Evolutionary conservation across 2,113 vertebrate species (phyloP).

Genomic region (Ailurus styani): DNA sequence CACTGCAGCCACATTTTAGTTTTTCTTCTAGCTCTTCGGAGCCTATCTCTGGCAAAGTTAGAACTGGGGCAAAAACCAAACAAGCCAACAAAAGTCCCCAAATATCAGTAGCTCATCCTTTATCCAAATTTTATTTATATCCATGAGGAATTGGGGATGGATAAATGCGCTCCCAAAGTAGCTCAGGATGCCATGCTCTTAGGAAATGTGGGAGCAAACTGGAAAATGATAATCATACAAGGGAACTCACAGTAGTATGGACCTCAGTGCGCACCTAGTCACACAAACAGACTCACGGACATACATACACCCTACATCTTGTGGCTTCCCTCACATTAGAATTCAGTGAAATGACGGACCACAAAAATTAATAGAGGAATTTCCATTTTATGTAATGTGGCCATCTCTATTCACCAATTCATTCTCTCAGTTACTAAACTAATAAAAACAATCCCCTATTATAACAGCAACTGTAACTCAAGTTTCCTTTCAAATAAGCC

Average conservation of each 20-base stretch:
- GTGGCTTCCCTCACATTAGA: background rate
- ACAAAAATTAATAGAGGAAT: background rate
- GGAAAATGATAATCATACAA: background rate
- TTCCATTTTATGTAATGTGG: background rate
- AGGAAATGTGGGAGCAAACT: background rate
- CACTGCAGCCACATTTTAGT: background rate
- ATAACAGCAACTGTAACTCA: background rate
- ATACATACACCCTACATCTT: background rate
- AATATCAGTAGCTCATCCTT: background rate
- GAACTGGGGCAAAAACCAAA: background rate
- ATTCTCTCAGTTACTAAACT: background rate
- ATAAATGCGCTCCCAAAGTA: background rate
- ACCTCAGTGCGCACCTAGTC: fast-evolving
- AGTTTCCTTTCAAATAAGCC: background rate
- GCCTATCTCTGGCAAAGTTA: background rate
- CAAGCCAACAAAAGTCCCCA: background rate
- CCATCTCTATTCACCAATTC: background rate
- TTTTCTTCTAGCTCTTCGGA: background rate
- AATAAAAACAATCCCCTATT: background rate
- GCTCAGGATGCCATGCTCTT: background rate
- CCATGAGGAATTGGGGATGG: background rate
- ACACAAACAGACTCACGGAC: background rate
- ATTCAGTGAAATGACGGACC: background rate
- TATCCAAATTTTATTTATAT: background rate
- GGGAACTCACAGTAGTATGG: background rate